Conservation (phyloP, 2,888 invertebrate species). For the Amiota minor region DNA sequence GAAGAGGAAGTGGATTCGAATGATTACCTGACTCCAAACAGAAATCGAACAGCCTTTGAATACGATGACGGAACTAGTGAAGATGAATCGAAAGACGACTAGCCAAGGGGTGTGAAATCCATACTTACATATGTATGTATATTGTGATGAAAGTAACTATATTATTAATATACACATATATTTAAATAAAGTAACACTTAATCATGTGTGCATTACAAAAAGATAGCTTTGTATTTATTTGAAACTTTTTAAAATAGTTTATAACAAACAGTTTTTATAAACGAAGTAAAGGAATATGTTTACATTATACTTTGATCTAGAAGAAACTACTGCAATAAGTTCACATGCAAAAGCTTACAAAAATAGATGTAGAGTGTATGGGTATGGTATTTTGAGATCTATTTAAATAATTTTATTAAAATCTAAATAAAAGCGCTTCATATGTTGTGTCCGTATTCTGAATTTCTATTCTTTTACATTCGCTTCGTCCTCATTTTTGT, state of each 20-base stretch:
- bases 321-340: too few relatives aligned
- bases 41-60: slow-evolving; percentile 54
- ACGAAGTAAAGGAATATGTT: too few relatives aligned
- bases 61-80: slow-evolving; percentile 47
- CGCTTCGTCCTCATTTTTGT: slow-evolving; percentile 49
- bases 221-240: slow-evolving; percentile 60
- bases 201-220: slow-evolving; percentile 57
- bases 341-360: slow-evolving; percentile 32
- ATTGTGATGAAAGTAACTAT: too few relatives aligned
- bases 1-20: slow-evolving; percentile 57
- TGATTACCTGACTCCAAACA: slow-evolving; percentile 59
- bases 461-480: slow-evolving; percentile 28
- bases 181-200: slow-evolving; percentile 23
- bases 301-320: too few relatives aligned
- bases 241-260: slow-evolving; percentile 37
- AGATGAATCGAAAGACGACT: slow-evolving; percentile 45
- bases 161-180: too few relatives aligned
- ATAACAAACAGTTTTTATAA: neutral
- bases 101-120: neutral
- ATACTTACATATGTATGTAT: too few relatives aligned
- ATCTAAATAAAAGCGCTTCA: slow-evolving; percentile 42
- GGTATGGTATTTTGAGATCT: slow-evolving; percentile 44
- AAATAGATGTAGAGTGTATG: slow-evolving; percentile 20
- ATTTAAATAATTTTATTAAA: slow-evolving; percentile 29
- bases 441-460: slow-evolving; percentile 8